Base-by-base conservation (phyloP, 2,888 invertebrate species). In the Agonopterix alstromeriana region DNA sequence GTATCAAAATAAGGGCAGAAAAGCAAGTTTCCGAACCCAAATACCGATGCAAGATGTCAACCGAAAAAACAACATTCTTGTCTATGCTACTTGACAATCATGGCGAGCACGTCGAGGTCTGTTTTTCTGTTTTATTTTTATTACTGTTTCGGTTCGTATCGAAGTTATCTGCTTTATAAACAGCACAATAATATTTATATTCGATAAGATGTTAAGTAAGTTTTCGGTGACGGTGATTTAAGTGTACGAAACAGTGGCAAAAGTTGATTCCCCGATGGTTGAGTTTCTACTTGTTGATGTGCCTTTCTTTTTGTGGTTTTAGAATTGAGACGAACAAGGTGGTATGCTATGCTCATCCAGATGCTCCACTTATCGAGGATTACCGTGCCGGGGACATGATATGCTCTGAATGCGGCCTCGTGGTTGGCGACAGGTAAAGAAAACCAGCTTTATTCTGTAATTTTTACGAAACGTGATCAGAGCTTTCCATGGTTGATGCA, bases 301-400 rank as follows among this genome's bases (percentile, higher is more conserved):
- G 58, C 52, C 77, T 80, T 81, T 80, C 76, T 63, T 77, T 27
- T 81, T 83, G 71, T 77, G 76, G 65, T 90, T 89, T 75, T 76
- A 92, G 92, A 90, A 91, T 90, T 70, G 93, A 92, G 77, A 87
- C 85, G 72, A 95, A 95, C 76, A 95, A 93, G 84, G 94, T 97
- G 65, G 94, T 94, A 73, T 98, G 98, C 78, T 94, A 94, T 81
- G 93, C 95, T 54, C 99, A 99, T 90, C 99, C 99, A 56, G 97
- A 98, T 77, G 96, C 98, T 10, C 93, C 95, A 45, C 91, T 99
- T 47, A 96, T 99, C 65, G 99, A 99, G 83, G 99, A 99, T 82
- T 98, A 99, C 81, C 92, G 99, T 70, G 98, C 98, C 55, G 99
- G 99, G 36, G 99, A 99, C 89, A 96, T 98, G 92, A 98, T 99